Conservation (phyloP, 2,888 invertebrate genomes). For the Hofmannophila pseudospretella region DNA sequence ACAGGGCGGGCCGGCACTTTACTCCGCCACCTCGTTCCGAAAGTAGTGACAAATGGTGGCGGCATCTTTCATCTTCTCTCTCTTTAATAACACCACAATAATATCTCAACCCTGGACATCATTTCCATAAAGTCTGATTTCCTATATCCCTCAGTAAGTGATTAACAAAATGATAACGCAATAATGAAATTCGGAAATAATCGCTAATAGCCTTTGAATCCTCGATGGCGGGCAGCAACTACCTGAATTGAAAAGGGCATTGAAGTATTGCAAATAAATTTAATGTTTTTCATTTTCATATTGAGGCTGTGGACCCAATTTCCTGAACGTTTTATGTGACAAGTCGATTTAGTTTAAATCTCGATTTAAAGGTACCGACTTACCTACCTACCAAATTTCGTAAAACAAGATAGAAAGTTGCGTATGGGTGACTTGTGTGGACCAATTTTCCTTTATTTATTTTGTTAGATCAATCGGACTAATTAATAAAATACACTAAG, state of each 20-base stretch:
- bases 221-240: conserved; percentile 41
- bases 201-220: conserved; percentile 64
- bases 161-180: conserved; percentile 66
- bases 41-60: conserved; percentile 74
- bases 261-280: conserved; percentile 40
- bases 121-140: conserved; percentile 26
- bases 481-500: too few relatives aligned
- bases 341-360: too few relatives aligned
- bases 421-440: too few relatives aligned
- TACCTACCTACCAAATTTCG: too few relatives aligned
- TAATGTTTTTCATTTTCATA: conserved; percentile 1
- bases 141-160: conserved; percentile 16
- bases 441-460: too few relatives aligned
- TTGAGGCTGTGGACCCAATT: too few relatives aligned
- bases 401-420: too few relatives aligned
- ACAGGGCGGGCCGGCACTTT: conserved; percentile 67
- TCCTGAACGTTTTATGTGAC: too few relatives aligned
- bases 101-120: conserved; percentile 33
- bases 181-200: conserved; percentile 72
- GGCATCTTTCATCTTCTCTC: conserved; percentile 69
- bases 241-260: conserved; percentile 51
- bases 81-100: conserved; percentile 20
- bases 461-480: too few relatives aligned
- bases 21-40: conserved; percentile 65
- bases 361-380: too few relatives aligned